phyloP scores from a whole-genome alignment of 2,888 invertebrate genomes.

The Drosophila histrio region DNA sequence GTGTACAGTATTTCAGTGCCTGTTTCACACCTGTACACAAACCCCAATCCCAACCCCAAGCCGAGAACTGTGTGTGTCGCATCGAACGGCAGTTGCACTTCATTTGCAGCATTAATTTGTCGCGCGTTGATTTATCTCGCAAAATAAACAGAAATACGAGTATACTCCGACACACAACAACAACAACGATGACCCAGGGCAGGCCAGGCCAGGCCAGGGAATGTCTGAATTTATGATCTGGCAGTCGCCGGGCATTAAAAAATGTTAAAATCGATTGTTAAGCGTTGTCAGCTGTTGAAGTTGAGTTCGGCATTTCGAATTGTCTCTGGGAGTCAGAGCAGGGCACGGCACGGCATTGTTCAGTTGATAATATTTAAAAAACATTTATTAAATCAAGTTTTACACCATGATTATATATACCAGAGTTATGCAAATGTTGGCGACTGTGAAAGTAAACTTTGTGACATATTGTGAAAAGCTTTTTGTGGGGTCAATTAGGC shows the following conservation, averaged over 20 bases:
- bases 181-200: not conserved
- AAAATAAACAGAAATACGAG: constrained; percentile 43
- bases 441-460: not conserved
- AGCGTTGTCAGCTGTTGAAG: constrained; percentile 63
- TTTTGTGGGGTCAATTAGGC: not conserved
- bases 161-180: not conserved
- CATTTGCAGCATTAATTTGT: constrained; percentile 82
- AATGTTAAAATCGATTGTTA: constrained; percentile 71
- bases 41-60: not conserved
- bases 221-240: constrained; percentile 66
- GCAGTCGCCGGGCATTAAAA: constrained; percentile 40
- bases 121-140: constrained; percentile 80
- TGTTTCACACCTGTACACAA: constrained; percentile 43
- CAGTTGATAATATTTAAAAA: constrained; percentile 17
- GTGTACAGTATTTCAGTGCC: constrained; percentile 16
- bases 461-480: constrained; percentile 6
- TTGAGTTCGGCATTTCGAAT: constrained; percentile 5
- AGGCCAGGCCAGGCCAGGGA: not conserved
- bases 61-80: constrained; percentile 24
- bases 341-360: not conserved
- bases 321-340: not conserved
- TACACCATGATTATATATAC: constrained; percentile 6
- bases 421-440: constrained; percentile 13
- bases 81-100: constrained; percentile 75
- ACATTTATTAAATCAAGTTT: constrained; percentile 16